Base-by-base conservation (phyloP, 2,888 invertebrate genomes). In the Apamea epomidion region DNA sequence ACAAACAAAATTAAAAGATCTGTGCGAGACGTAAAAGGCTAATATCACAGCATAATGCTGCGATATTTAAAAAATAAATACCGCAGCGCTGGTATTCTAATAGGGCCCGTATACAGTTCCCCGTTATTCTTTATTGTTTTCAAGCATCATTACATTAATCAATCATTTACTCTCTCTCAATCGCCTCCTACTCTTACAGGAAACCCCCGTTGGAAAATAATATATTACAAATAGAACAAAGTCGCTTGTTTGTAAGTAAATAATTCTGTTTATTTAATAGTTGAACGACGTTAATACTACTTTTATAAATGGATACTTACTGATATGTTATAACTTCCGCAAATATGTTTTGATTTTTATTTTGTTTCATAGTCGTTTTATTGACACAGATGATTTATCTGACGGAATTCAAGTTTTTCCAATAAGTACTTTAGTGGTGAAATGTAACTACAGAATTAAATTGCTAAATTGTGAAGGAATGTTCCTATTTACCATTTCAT, bases 231-330 rank as follows among this genome's bases (percentile, higher is more conserved):
- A 70, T 21, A 37, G 37, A 8, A 60, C 18, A 16, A 71, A 75
- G 18, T 62, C 60, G 16, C 29, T 81, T 10, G n/a, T 45, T 37
- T 67, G 5, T 60, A 42, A n/a, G 51, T 67, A 67, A 71, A 81
- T 32, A 68, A 54, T 67, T 76, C 4, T 68, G 25, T 62, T 76
- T 67, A 62, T 64, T 42, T 51, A 74, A 37, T 58, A 75, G 37
- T 42, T n/a, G 60, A 68, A 82, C 18, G 18, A 67, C 67, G 60
- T n/a, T 10, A 84, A 86, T 86, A 85, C 78, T 80, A 48, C 7
- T 65, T 37, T 16, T 42, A 42, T 29, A 32, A 45, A 75, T 65
- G 32, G 21, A 45, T 51, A 76, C 25, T 18, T 54, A 18, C 25
- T 75, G 48, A n/a, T 48, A 67, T 54, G 32, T 54, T 48, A 51